Evolutionary conservation across 92 coral and sea anemone genomes (phyloP).

Genomic region (Diadumene lineata): DNA sequence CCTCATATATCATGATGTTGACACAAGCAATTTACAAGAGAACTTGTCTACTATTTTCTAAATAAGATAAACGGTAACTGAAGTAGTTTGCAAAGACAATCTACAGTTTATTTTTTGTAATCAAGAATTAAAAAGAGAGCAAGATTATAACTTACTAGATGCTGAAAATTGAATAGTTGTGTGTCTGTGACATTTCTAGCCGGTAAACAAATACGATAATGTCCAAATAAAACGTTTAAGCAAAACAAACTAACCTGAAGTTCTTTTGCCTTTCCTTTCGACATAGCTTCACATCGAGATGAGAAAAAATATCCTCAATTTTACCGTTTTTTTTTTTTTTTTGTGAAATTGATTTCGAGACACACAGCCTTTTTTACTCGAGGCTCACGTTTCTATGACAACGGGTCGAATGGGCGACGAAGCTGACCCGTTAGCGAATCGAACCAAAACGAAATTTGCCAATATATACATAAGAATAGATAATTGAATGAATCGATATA

Average conservation of each 20-base stretch:
- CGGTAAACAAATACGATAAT: slow-evolving; percentile 18
- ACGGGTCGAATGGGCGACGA: slow-evolving; percentile 11
- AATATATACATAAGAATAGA: background rate
- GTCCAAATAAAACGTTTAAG: slow-evolving; percentile 35
- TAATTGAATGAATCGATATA: background rate
- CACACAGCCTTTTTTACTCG: slow-evolving; percentile 16
- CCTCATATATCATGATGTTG: no score
- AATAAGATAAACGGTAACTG: slow-evolving; percentile 3
- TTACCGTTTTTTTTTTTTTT: background rate
- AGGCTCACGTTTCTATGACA: slow-evolving; percentile 39
- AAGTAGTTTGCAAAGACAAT: background rate
- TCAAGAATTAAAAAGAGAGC: background rate
- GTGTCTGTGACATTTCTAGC: slow-evolving; percentile 12
- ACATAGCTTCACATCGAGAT: slow-evolving; percentile 32
- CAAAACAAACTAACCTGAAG: slow-evolving; percentile 72
- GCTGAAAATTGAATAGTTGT: slow-evolving; percentile 18
- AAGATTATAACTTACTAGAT: background rate
- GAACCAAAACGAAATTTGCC: background rate
- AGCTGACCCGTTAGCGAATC: slow-evolving; percentile 25
- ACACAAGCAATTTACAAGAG: slow-evolving; percentile 31
- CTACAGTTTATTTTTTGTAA: background rate
- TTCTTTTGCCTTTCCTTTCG: slow-evolving; percentile 82
- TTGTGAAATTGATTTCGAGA: background rate
- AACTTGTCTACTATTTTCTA: slow-evolving; percentile 13
- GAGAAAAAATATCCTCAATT: slow-evolving; percentile 1